Conservation (phyloP, 2,888 invertebrate species). For the Scaptodrosophila latifasciaeformis region DNA sequence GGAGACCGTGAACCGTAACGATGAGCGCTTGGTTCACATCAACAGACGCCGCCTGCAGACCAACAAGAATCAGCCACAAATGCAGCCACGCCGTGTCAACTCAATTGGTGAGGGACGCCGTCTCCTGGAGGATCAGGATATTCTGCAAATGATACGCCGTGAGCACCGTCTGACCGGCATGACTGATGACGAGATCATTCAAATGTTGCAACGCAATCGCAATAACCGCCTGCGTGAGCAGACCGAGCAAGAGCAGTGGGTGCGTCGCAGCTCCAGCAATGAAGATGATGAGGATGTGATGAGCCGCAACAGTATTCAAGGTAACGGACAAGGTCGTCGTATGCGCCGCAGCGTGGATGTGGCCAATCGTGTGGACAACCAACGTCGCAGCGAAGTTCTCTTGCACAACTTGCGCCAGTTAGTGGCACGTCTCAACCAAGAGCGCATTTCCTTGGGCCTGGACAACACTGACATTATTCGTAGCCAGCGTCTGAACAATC, state of each 20-base stretch:
- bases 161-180: constrained; percentile 36
- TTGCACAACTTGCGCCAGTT: constrained; percentile 82
- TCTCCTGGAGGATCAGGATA: constrained; percentile 32
- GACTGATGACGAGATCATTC: constrained; percentile 45
- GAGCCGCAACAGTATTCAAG: constrained; percentile 2
- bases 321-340: constrained; percentile 28
- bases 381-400: constrained; percentile 67
- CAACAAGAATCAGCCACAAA: constrained; percentile 5
- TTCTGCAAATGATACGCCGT: constrained; percentile 34
- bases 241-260: neutral
- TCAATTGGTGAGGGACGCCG: constrained; percentile 44
- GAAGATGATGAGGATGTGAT: constrained; percentile 9
- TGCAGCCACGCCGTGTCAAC: constrained; percentile 20
- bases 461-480: constrained; percentile 53
- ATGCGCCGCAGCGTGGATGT: constrained; percentile 44
- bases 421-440: constrained; percentile 83
- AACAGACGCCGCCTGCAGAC: constrained; percentile 47
- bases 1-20: constrained; percentile 33
- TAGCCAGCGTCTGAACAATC: constrained; percentile 78
- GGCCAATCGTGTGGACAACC: neutral
- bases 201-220: constrained; percentile 39
- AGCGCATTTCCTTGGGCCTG: constrained; percentile 81
- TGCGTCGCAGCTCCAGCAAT: neutral
- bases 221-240: constrained; percentile 24
- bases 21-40: constrained; percentile 48